Evolutionary conservation across 1,140 invertebrate species (phyloP), one percentile per base, ranked within the genome.

Genomic region (Asobara japonica): DNA sequence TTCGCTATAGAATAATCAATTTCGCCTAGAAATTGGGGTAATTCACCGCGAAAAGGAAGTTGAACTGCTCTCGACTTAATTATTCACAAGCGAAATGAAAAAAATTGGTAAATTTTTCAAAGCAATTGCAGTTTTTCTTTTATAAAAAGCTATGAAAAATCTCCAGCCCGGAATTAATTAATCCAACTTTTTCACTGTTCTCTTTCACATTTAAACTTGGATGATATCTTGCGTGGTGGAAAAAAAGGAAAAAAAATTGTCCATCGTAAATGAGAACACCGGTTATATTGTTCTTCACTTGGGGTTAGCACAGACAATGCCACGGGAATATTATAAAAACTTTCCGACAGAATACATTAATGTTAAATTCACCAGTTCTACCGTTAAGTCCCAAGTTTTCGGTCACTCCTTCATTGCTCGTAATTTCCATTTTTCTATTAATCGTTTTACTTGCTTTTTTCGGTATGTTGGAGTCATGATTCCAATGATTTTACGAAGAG

Each of bases 271-370:
- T 83, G 86, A 80, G 84, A 86, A 86, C 83, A 86, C 81, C 79
- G 81, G 77, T 86, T 87, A 86, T 86, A 86, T 87, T 86, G 84
- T 87, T 86, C 27, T 31, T 62, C 60, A 29, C 60, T 30, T 62
- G 10, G 60, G 25, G 29, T 60, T 30, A n/a, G 38, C 3, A 78
- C 83, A 85, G 86, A 86, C 84, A 87, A 86, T 86, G 84, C 83
- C 79, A 61, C 80, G 82, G 81, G 86, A 87, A 86, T 86, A 87
- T 86, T 87, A 86, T 86, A 86, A 85, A 86, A 87, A 86, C 84
- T 87, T 86, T 87, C 78, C 81, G 84, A 86, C 84, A 82, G 85
- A 86, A 87, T 87, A 85, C 85, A 86, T 87, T 86, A 86, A 87
- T 85, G 84, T 86, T 86, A 86, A 86, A 70, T 16, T 69, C 45